Evolutionary conservation across 2,113 vertebrate genomes (phyloP), one percentile per base, ranked within the genome.

Genomic region (Penelope pileata): DNA sequence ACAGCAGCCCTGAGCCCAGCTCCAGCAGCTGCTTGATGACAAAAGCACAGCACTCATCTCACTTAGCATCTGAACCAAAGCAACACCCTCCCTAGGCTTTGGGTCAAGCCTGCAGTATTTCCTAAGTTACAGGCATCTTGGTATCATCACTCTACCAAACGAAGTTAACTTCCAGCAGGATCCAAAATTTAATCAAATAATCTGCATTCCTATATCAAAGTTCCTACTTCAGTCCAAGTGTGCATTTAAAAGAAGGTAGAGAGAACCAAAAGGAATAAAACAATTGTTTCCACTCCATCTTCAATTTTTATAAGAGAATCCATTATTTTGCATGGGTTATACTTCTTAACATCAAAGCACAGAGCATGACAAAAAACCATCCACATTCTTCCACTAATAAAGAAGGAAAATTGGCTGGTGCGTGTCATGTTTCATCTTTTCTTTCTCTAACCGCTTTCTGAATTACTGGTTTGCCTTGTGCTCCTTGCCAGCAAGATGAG

Each of bases 351-450:
- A n/a, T 38, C 50, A 73, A 78, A 92, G 32, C 29, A 79, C 32
- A 32, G n/a, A 45, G 43, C 59, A 85, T 8, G 34, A 85, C 2
- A 7, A 79, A 95, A 95, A 63, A 91, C 34, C 40, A 76, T 18
- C 11, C 53, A 36, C 26, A 19, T 38, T 91, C 40, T 73, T 92
- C 40, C 70, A 62, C 69, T 48, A 56, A 59, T 32, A 66, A 34
- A 45, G 32, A 40, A 91, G 24, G 30, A 93, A 90, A 93, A 73
- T 18, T 78, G 86, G 88, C 68, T 23, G 48, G 40, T 83, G 53
- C 26, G 13, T 42, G n/a, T 48, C n/a, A 36, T 24, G 29, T 58
- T 91, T 85, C 87, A 24, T 34, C 70, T 92, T 86, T 72, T 60
- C 48, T 91, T 89, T 72, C 86, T 74, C 76, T 88, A 42, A 19